Evolutionary conservation across 2,797 vertebrate species (phyloP).

Genomic region (Cheirogaleus major): DNA sequence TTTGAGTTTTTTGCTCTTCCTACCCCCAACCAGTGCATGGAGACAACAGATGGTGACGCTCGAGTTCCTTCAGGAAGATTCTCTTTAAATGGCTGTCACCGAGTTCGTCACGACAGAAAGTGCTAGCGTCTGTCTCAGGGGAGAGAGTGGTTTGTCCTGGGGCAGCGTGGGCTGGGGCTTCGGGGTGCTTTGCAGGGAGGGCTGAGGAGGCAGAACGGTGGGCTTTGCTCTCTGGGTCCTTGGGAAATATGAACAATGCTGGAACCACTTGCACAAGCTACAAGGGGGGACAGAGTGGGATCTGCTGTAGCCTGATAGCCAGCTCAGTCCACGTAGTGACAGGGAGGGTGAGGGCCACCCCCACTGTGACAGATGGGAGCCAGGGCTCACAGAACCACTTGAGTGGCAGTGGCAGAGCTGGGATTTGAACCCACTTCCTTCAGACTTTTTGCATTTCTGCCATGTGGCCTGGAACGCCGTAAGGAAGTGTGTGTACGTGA

Average conservation of each 20-base stretch:
- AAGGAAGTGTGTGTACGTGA: neutral
- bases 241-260: neutral
- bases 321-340: rapidly evolving
- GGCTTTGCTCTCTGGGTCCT: neutral
- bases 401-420: neutral
- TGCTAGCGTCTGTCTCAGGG: neutral
- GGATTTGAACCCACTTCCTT: neutral
- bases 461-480: neutral
- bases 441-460: neutral
- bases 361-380: neutral
- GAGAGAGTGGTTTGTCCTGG: neutral
- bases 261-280: neutral
- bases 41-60: neutral
- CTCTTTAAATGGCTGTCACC: neutral
- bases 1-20: conserved; percentile 70
- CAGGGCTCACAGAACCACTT: rapidly evolving
- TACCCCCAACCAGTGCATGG: neutral
- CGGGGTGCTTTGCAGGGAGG: neutral
- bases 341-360: rapidly evolving
- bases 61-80: neutral
- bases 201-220: rapidly evolving
- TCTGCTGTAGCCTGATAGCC: neutral
- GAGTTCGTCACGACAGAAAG: neutral
- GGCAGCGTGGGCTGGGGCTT: neutral
- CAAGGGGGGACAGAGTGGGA: rapidly evolving